Percentiles rank a stretch among this genome's conserved stretches.
Conservation (phyloP, 2,797 vertebrate genomes). For the Vespertilio murinus region DNA sequence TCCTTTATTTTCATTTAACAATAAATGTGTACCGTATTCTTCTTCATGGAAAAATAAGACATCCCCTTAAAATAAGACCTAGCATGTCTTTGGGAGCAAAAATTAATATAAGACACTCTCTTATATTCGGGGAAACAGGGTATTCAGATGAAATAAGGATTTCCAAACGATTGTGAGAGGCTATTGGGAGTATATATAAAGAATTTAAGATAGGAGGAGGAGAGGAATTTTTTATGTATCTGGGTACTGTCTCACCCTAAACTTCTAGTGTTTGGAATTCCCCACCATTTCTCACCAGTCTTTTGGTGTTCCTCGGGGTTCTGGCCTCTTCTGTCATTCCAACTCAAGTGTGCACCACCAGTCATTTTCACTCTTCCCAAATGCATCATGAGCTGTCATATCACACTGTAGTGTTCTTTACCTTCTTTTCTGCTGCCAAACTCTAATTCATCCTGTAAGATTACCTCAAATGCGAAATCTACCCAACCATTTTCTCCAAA, state of each 20-base stretch:
- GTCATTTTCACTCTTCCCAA: not conserved
- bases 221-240: not conserved
- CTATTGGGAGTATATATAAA: not conserved
- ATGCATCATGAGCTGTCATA: not conserved
- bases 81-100: too few relatives aligned
- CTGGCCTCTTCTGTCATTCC: not conserved
- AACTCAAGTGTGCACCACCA: not conserved
- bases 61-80: too few relatives aligned
- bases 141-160: not conserved
- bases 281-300: not conserved
- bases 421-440: not conserved
- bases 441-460: not conserved
- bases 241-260: not conserved
- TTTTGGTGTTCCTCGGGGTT: not conserved
- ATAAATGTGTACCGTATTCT: too few relatives aligned
- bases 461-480: not conserved
- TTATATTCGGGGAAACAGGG: too few relatives aligned
- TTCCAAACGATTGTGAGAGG: not conserved
- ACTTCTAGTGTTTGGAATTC: not conserved
- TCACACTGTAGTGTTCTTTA: not conserved
- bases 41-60: too few relatives aligned
- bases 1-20: too few relatives aligned
- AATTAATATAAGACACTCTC: too few relatives aligned
- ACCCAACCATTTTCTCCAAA: not conserved
- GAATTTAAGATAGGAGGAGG: not conserved